These are phyloP conservation scores for Rhegmatorhina hoffmannsi DNA, from an alignment of 2,113 vertebrate species.

Conservation along the genomic window DNA sequence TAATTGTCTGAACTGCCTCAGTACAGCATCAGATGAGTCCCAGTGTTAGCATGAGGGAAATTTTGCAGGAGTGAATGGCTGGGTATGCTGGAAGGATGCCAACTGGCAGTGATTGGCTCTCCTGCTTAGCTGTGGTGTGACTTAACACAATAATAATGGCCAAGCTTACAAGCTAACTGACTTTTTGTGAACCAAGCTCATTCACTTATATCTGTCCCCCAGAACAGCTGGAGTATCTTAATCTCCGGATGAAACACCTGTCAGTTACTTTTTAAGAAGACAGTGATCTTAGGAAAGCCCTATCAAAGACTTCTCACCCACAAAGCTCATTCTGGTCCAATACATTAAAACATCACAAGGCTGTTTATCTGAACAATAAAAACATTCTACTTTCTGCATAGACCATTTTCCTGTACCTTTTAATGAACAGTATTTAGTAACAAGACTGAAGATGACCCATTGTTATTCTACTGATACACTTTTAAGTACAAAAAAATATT, in stretches of 20 bases:
- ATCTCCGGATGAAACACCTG: not conserved
- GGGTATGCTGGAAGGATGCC: not conserved
- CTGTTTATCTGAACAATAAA: not conserved
- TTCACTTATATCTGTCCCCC: not conserved
- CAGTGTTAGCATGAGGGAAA: not conserved
- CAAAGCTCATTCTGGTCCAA: not conserved
- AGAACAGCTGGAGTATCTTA: not conserved
- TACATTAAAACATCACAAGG: not conserved
- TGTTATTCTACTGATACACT: not conserved
- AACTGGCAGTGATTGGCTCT: not conserved
- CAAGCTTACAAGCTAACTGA: not conserved
- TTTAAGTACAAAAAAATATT: not conserved
- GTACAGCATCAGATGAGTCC: not conserved
- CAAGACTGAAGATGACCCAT: not conserved
- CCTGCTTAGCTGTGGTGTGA: not conserved
- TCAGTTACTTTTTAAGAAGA: not conserved
- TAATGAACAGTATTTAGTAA: not conserved
- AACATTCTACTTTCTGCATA: not conserved
- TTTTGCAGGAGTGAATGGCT: rapidly evolving
- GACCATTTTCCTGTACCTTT: not conserved
- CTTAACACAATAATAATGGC: not conserved
- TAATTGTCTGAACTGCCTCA: not conserved
- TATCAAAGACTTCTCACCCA: not conserved
- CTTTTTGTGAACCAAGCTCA: not conserved
- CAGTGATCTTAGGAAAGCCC: not conserved